Evolutionary conservation across 2,113 vertebrate genomes (phyloP).

Genomic region (Zosterops lateralis): DNA sequence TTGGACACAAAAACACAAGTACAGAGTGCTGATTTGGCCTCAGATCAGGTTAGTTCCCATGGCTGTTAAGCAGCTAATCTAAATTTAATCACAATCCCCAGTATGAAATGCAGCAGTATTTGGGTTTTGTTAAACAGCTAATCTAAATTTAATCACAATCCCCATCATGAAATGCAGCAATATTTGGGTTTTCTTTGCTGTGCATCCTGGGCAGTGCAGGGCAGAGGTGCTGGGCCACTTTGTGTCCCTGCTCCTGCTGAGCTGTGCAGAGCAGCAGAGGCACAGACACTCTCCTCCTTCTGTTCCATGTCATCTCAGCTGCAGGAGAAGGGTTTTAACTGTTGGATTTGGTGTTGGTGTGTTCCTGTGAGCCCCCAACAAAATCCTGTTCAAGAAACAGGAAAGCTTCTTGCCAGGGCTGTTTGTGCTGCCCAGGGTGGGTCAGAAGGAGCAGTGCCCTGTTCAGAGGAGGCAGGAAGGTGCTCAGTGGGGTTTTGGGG

Average conservation of each 20-base stretch:
- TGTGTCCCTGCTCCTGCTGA: neutral
- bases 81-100: neutral
- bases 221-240: neutral
- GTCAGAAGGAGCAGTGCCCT: neutral
- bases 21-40: neutral
- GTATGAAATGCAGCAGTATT: neutral
- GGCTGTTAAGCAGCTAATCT: neutral
- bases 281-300: neutral
- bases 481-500: neutral
- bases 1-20: neutral
- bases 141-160: neutral
- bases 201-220: neutral
- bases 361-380: neutral
- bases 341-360: neutral
- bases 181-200: neutral
- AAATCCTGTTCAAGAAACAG: neutral
- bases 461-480: neutral
- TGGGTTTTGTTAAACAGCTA: too few species aligned
- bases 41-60: neutral
- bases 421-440: neutral
- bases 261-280: neutral
- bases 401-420: neutral
- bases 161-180: neutral
- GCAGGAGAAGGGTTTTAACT: neutral
- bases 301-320: neutral